phyloP scores from a whole-genome alignment of 2,888 invertebrate genomes.

The Brenthis hecate region DNA sequence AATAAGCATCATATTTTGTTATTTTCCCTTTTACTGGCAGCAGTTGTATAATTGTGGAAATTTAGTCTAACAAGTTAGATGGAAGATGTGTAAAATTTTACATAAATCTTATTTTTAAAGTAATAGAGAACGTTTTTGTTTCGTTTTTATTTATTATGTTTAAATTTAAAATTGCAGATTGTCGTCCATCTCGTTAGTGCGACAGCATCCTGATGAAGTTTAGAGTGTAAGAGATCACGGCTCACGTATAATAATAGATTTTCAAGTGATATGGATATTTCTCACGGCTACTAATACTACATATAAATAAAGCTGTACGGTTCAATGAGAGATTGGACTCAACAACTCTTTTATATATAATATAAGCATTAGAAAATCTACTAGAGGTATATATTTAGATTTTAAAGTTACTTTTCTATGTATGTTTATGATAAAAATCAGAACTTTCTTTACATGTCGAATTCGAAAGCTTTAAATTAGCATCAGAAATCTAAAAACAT shows the following conservation, averaged over 20 bases:
- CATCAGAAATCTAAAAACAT: too few relatives aligned
- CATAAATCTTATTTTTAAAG: constrained; percentile 13
- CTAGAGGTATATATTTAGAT: too few relatives aligned
- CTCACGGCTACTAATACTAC: constrained; percentile 38
- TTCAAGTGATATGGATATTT: constrained; percentile 55
- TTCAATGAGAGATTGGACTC: background rate
- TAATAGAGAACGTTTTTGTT: constrained; percentile 29
- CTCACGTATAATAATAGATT: constrained; percentile 46
- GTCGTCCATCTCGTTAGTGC: constrained; percentile 57
- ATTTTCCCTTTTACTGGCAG: background rate
- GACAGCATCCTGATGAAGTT: constrained; percentile 51
- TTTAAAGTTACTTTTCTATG: too few relatives aligned
- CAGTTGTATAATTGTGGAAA: constrained; percentile 23
- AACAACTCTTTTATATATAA: background rate
- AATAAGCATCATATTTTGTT: constrained; percentile 29
- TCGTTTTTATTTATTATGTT: background rate
- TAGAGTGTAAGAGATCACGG: constrained; percentile 44
- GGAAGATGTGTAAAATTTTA: background rate
- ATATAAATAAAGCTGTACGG: constrained; percentile 13
- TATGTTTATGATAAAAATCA: too few relatives aligned
- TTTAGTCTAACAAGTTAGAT: constrained; percentile 25
- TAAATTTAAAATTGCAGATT: constrained; percentile 29
- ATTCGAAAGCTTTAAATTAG: too few relatives aligned
- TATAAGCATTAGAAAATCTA: too few relatives aligned
- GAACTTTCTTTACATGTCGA: too few relatives aligned